phyloP scores from a whole-genome alignment of 1,140 invertebrate species.

The Bombyx mandarina region DNA sequence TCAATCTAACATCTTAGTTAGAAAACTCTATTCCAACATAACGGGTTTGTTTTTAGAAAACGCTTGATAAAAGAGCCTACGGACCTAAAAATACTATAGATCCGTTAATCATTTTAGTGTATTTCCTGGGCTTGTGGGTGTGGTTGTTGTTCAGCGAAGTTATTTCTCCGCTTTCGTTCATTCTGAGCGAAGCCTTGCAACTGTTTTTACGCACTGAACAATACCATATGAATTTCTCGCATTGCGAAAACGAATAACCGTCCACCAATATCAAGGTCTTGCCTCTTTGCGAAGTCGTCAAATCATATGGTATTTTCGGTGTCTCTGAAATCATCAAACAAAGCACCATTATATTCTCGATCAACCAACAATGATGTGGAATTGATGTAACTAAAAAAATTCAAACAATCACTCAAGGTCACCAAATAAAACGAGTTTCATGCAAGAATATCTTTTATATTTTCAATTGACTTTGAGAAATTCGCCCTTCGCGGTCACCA shows the following conservation, averaged over 20 bases:
- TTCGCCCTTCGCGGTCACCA: slow-evolving; percentile 10
- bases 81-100: too few species aligned
- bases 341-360: not conserved
- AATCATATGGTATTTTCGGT: slow-evolving; percentile 1
- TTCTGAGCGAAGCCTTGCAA: slow-evolving; percentile 7
- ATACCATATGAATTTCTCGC: not conserved
- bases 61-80: too few species aligned
- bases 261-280: slow-evolving; percentile 13
- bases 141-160: slow-evolving; percentile 20
- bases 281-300: slow-evolving; percentile 20
- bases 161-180: slow-evolving; percentile 15
- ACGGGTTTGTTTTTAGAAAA: too few species aligned
- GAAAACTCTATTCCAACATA: too few species aligned
- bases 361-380: not conserved
- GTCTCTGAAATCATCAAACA: too few species aligned
- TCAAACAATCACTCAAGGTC: too few species aligned
- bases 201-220: slow-evolving; percentile 7
- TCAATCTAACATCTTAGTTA: too few species aligned
- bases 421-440: too few species aligned
- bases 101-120: slow-evolving; percentile 3
- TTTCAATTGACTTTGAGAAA: slow-evolving; percentile 12
- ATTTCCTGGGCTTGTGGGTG: slow-evolving; percentile 26
- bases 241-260: slow-evolving; percentile 15
- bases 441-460: too few species aligned
- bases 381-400: too few species aligned